Evolutionary conservation across 2,797 vertebrate genomes (phyloP), one percentile per base, ranked within the genome.

Genomic region (Chloroceryle amazona): DNA sequence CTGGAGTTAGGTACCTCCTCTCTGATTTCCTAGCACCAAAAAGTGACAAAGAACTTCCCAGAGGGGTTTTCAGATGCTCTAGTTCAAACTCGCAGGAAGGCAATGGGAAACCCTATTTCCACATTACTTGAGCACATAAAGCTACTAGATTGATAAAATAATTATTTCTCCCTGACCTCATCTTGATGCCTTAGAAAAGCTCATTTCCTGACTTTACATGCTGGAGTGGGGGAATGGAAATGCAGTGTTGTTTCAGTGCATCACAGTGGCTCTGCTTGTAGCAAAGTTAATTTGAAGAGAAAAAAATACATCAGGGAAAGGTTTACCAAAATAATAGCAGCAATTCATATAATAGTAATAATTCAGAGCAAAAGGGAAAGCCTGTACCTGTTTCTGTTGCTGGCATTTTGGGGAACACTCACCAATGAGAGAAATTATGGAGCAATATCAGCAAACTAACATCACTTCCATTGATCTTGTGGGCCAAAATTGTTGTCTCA

Each of bases 241-340:
- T 28, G 46, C 33, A 82, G 8, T 28, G 8, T 14, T 37, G 8
- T 85, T 93, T 92, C 37, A 35, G 33, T 35, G 17, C 63, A 75
- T 54, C 31, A 4, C 73, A 20, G 44, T 26, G 26, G 67, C 10
- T 25, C 62, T 55, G 41, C 54, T 94, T 79, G 52, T 26, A 84
- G 52, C 31, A 52, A 88, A 82, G 68, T 54, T 73, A 62, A 81
- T 95, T 21, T 60, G 49, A 81, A 39, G 41, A 75, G 47, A 73
- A 60, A 84, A 88, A 88, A 81, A 68, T 6, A 29, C 78, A 70
- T 87, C 41, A 51, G 70, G 37, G 66, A 82, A 89, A 71, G 21
- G 14, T 81, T 84, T 86, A 83, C n/a, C 55, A 70, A 83, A 94
- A 92, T 58, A 86, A 68, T 86, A 76, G 61, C 51, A 94, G 44